phyloP scores from a whole-genome alignment of 2,113 vertebrate genomes.

The Crotalus helleri region DNA sequence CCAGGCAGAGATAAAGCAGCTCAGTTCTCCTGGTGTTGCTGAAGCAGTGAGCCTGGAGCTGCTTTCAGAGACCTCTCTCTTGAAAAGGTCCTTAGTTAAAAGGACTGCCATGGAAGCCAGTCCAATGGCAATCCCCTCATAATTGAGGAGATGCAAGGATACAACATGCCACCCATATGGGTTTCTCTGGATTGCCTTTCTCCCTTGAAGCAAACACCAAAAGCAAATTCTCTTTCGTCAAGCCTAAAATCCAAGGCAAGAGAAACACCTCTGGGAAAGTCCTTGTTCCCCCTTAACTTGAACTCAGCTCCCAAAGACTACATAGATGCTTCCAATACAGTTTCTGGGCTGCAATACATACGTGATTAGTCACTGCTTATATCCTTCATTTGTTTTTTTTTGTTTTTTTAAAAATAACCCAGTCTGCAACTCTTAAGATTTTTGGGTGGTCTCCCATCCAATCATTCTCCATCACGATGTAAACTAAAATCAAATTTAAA shows the following conservation, averaged over 20 bases:
- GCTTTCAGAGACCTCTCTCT: neutral
- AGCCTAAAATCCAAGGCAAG: neutral
- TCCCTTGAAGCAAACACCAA: neutral
- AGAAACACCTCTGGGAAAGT: neutral
- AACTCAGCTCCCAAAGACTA: neutral
- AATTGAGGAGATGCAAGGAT: neutral
- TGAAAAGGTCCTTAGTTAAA: neutral
- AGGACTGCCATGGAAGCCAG: neutral
- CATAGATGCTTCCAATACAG: neutral
- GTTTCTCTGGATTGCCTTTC: neutral
- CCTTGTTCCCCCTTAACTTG: neutral
- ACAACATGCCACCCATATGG: neutral
- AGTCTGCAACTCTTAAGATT: neutral
- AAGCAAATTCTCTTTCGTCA: neutral
- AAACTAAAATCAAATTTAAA: neutral
- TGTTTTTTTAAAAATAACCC: neutral
- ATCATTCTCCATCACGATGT: neutral
- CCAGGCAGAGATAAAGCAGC: neutral
- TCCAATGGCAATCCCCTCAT: neutral
- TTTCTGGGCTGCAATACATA: neutral
- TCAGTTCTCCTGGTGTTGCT: neutral
- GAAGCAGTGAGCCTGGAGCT: neutral
- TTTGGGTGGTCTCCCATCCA: neutral
- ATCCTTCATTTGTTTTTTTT: neutral
- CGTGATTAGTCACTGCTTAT: neutral